Percentiles rank a stretch among this genome's conserved stretches.
These are phyloP conservation scores for Hoplias malabaricus DNA, from an alignment of 2,113 vertebrate genomes.

Conservation along the genomic window DNA sequence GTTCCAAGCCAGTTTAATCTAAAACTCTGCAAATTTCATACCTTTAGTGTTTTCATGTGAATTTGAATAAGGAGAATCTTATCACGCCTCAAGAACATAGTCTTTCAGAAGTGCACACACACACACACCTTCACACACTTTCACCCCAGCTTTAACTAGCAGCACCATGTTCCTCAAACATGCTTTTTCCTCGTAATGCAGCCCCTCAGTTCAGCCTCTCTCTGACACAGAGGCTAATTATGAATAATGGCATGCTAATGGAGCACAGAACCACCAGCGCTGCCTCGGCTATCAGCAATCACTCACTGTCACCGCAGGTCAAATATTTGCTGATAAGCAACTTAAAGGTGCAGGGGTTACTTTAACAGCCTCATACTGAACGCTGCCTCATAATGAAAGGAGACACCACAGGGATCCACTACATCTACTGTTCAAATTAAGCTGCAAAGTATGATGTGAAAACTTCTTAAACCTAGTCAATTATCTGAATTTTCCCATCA, in stretches of 20 bases:
- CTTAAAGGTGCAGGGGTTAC: slow-evolving; percentile 28
- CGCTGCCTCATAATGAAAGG: not conserved
- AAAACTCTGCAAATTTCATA: too few species aligned
- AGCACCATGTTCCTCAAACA: slow-evolving; percentile 24
- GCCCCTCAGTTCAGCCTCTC: slow-evolving; percentile 38
- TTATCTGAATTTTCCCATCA: too few species aligned
- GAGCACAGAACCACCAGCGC: slow-evolving; percentile 65
- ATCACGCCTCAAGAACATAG: too few species aligned
- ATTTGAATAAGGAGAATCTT: too few species aligned
- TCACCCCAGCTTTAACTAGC: slow-evolving; percentile 9
- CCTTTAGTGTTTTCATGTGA: too few species aligned
- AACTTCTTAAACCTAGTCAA: too few species aligned
- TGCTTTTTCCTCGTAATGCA: slow-evolving; percentile 37
- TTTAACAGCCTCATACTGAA: not conserved
- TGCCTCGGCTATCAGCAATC: slow-evolving; percentile 75
- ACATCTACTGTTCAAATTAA: not conserved
- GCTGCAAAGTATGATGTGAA: not conserved
- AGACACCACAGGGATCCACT: not conserved
- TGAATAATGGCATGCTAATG: slow-evolving; percentile 86
- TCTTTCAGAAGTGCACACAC: not conserved
- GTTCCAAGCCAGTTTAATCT: too few species aligned
- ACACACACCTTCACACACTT: slow-evolving; percentile 4
- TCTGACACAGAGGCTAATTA: slow-evolving; percentile 81
- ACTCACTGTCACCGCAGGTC: slow-evolving; percentile 79
- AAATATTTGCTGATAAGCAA: slow-evolving; percentile 74